A percentile compares a stretch with the other conserved stretches of the same genome.
These are phyloP conservation scores for Syngnathus floridae DNA, from an alignment of 2,113 vertebrate genomes.

Conservation along the genomic window DNA sequence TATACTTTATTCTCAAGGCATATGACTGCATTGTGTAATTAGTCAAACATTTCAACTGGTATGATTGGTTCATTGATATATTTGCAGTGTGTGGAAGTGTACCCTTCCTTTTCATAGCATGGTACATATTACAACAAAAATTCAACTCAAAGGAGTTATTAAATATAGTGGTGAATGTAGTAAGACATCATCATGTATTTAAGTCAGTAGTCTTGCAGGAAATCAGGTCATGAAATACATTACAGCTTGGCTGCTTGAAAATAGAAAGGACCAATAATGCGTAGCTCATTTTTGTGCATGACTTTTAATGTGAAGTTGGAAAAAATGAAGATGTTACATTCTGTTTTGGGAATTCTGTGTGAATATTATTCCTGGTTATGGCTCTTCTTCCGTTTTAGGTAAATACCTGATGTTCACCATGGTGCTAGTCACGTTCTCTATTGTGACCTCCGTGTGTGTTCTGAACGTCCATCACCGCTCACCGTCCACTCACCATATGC, in stretches of 20 bases:
- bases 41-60: not conserved
- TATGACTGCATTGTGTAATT: not conserved
- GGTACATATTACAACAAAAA: no score
- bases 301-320: not conserved
- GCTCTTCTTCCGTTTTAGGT: constrained; percentile 32
- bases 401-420: constrained; percentile 81
- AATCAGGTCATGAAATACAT: no score
- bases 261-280: not conserved
- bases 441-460: constrained; percentile 70
- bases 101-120: no score
- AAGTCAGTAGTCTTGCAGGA: no score
- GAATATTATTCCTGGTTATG: not conserved
- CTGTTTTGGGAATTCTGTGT: not conserved
- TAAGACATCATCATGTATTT: not conserved
- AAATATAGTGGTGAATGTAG: not conserved
- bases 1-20: not conserved
- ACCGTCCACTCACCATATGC: constrained; percentile 76
- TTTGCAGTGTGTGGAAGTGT: no score
- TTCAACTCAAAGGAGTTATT: not conserved
- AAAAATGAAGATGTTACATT: not conserved
- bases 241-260: no score
- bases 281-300: not conserved
- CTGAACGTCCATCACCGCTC: constrained; percentile 77
- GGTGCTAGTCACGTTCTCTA: constrained; percentile 77
- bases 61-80: not conserved